Base-by-base conservation (phyloP, 2,113 vertebrate species). In the Aphelocoma coerulescens region DNA sequence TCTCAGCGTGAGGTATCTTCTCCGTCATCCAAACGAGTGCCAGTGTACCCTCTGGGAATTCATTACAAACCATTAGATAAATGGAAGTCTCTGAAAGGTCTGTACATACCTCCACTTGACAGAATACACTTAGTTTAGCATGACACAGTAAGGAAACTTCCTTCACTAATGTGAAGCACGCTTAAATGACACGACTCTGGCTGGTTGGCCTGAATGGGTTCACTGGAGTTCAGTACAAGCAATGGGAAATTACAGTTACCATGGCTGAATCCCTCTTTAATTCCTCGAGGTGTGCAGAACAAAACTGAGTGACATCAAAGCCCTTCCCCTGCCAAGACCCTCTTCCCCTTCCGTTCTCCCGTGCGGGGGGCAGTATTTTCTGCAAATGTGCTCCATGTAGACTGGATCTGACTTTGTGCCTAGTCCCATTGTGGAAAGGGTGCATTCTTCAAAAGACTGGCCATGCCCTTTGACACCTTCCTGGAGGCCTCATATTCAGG, bases 341-440 rank as follows among this genome's bases (percentile, higher is more conserved):
- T 97, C 88, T 97, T 96, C 92, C 97, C 97, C 94, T 97, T 98
- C 96, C 69, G 68, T 98, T 97, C 96, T 97, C 97, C 91, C 86
- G 61, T 75, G 97, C 84, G 13, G 95, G 93, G 74, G 92, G 91
- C 92, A 97, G 98, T 97, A 95, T 96, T 97, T 97, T 98, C 97
- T 97, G 97, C 97, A 95, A 98, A 93, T 97, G 96, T 97, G 96
- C 95, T 98, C 97, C 98, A 33, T 97, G 97, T 97, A 98, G 98
- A 96, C 97, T 96, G 97, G 96, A 95, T 98, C 97, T 98, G 97
- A 97, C 97, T 89, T 98, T 98, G 98, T 95, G 97, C 98, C 98
- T 97, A 98, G 97, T 98, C 94, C 98, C 98, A 98, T 51, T 98
- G 98, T 96, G 97, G 98, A 98, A 97, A 98, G 95, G 97, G 96